phyloP scores from a whole-genome alignment of 2,888 invertebrate genomes.

The Athrips mouffetella region DNA sequence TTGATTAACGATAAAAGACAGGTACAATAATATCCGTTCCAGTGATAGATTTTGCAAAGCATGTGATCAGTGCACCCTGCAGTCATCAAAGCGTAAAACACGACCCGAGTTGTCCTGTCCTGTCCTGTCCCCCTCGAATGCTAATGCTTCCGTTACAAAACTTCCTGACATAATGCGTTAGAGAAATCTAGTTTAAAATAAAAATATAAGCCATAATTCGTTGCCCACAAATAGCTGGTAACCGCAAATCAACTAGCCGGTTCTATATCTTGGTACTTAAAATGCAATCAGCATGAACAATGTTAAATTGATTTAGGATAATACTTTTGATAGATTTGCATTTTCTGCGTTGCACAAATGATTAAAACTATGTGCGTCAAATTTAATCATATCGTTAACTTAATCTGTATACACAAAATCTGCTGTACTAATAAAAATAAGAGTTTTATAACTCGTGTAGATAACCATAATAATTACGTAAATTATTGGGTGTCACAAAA shows the following conservation, averaged over 20 bases:
- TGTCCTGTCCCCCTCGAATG: slow-evolving; percentile 6
- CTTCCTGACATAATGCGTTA: not conserved
- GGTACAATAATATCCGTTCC: slow-evolving; percentile 1
- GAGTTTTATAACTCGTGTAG: no score
- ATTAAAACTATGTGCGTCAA: no score
- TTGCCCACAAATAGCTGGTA: slow-evolving; percentile 28
- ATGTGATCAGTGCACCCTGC: not conserved
- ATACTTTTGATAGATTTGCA: not conserved
- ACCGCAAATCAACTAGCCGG: slow-evolving; percentile 37
- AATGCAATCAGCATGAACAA: slow-evolving; percentile 18
- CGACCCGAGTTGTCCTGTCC: slow-evolving; percentile 3
- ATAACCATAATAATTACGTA: no score
- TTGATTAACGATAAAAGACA: slow-evolving; percentile 5
- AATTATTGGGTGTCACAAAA: no score
- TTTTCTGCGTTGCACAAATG: not conserved
- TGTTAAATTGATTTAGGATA: slow-evolving; percentile 10
- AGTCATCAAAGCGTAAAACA: slow-evolving; percentile 1
- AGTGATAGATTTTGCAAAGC: slow-evolving; percentile 11
- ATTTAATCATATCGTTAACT: no score
- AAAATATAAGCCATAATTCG: slow-evolving; percentile 20
- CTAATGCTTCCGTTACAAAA: slow-evolving; percentile 11
- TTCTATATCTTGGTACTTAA: slow-evolving; percentile 14
- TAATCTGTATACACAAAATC: no score
- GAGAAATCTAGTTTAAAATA: slow-evolving; percentile 2
- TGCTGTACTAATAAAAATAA: no score